Evolutionary conservation across 2,797 vertebrate genomes (phyloP).

Genomic region (Lophius americanus): DNA sequence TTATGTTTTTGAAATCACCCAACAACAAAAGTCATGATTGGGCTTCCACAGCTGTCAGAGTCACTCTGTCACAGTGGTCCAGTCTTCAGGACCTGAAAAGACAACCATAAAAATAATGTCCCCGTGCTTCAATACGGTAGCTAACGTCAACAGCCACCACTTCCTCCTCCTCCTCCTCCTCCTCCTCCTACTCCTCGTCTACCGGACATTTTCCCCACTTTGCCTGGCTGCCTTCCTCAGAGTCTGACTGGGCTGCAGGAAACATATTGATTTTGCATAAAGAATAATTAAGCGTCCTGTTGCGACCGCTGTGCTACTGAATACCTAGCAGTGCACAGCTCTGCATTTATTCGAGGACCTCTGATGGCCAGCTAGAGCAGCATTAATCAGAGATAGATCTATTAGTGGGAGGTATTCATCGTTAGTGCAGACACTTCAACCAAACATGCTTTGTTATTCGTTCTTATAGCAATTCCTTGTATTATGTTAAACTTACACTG

Average conservation of each 20-base stretch:
- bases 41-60: constrained; percentile 73
- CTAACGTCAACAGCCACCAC: background rate
- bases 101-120: constrained; percentile 69
- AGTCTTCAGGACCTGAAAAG: constrained; percentile 47
- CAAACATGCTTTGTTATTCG: constrained; percentile 10
- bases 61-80: constrained; percentile 65
- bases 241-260: constrained; percentile 37
- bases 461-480: constrained; percentile 4
- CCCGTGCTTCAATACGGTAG: constrained; percentile 49
- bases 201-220: constrained; percentile 9
- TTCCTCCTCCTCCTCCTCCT: background rate
- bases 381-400: constrained; percentile 50
- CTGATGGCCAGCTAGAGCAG: constrained; percentile 37
- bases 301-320: constrained; percentile 53
- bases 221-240: constrained; percentile 21
- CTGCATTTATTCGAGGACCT: constrained; percentile 39
- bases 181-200: background rate
- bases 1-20: constrained; percentile 21
- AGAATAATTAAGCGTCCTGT: constrained; percentile 74
- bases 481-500: constrained; percentile 21
- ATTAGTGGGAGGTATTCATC: constrained; percentile 23
- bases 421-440: constrained; percentile 25
- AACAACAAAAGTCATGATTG: constrained; percentile 46
- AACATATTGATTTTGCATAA: constrained; percentile 77
- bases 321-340: constrained; percentile 48